Conservation (phyloP, 2,888 invertebrate species). For the Glyphotaelius pellucidus region DNA sequence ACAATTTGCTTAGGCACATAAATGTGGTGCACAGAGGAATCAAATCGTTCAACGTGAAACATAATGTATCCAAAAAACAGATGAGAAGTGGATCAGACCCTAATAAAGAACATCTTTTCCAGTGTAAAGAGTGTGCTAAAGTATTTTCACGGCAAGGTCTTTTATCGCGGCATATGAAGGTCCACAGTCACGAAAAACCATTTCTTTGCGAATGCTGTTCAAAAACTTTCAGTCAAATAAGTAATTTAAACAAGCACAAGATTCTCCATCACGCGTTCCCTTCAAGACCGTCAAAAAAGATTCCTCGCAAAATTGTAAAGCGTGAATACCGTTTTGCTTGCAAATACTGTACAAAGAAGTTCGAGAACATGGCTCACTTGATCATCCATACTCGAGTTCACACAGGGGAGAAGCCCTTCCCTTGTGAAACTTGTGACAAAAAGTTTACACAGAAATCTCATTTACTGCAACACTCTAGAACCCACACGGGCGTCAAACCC, state of each 20-base stretch:
- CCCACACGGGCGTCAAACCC: background rate
- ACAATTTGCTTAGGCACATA: background rate
- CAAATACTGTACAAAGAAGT: background rate
- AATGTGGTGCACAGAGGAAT: background rate
- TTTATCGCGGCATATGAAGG: background rate
- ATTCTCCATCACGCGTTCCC: background rate
- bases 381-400: background rate
- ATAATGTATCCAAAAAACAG: background rate
- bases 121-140: background rate
- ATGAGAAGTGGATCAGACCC: background rate
- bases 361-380: background rate
- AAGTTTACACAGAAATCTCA: background rate
- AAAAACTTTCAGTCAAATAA: background rate
- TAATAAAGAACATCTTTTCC: background rate
- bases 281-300: background rate
- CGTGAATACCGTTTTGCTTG: background rate
- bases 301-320: background rate
- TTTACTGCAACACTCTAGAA: background rate
- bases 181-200: background rate
- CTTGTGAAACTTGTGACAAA: background rate
- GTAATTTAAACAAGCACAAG: background rate
- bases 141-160: background rate
- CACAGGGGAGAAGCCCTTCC: background rate
- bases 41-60: background rate
- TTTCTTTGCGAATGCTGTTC: background rate